Evolutionary conservation across 2,113 vertebrate species (phyloP), one percentile per base, ranked within the genome.

Genomic region (Oriolus oriolus): DNA sequence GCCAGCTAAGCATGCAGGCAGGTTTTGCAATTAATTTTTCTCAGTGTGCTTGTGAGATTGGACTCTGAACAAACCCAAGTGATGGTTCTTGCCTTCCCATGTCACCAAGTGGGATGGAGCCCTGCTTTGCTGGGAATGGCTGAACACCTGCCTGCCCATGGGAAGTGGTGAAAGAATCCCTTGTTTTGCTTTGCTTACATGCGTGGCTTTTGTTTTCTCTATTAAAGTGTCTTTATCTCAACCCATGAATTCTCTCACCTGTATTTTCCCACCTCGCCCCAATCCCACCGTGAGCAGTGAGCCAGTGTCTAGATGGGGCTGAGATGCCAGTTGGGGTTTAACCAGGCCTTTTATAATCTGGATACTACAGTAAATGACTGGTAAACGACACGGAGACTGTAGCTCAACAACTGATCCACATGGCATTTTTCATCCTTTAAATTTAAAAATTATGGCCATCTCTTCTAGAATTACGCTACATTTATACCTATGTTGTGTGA

Each of bases 41-140:
- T 28, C 13, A 31, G 9, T 3, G 5, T 7, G 5, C 0, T 1
- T 50, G 12, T 49, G 61, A 20, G 26, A 23, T 10, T 50, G 27
- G 13, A 6, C 11, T 17, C 14, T 20, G 17, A 71, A 49, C 13
- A 59, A 79, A 71, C 23, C 18, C 33, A 13, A 22, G 9, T 18
- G 47, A 22, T 30, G 11, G 7, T 26, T 28, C 53, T 52, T 61
- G 16, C 37, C 6, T 27, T 54, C 39, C 3, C 0, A 0, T 47
- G 28, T 8, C 45, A 22, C 6, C 0, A 0, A 2, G 21, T 35
- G 26, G 31, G 41, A 76, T 47, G 26, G 30, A 83, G 8, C 17
- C 11, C 24, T 68, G n/a, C 26, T 69, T 47, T 69, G 3, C 61
- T 61, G n/a, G 31, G 24, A n/a, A 13, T 13, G 11, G 30, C 26